Evolutionary conservation across 2,888 invertebrate genomes (phyloP).

Genomic region (Mystacides longicornis): DNA sequence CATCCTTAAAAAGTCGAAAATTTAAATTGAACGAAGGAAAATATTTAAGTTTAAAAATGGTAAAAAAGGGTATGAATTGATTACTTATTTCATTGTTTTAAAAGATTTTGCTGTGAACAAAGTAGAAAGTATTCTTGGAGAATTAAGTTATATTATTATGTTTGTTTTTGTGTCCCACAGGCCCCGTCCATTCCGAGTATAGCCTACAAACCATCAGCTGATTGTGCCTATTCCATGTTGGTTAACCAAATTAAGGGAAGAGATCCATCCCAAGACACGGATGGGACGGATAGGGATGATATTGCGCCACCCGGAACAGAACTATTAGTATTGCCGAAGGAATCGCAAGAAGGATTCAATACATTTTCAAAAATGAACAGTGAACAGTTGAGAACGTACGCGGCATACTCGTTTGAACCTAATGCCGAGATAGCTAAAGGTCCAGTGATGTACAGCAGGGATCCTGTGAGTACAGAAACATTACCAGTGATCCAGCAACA

Average conservation of each 20-base stretch:
- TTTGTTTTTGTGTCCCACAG: slow-evolving; percentile 32
- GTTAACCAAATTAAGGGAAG: slow-evolving; percentile 75
- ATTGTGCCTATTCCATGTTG: slow-evolving; percentile 82
- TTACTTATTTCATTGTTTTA: too few species aligned
- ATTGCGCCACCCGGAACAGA: slow-evolving; percentile 42
- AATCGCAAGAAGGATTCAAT: slow-evolving; percentile 12
- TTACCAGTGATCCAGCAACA: neutral
- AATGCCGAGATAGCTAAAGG: slow-evolving; percentile 29
- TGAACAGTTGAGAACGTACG: slow-evolving; percentile 17
- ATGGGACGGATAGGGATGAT: slow-evolving; percentile 31
- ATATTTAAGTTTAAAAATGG: too few species aligned
- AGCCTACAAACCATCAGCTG: slow-evolving; percentile 73
- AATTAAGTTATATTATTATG: too few species aligned
- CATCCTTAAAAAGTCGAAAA: too few species aligned
- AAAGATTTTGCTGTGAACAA: too few species aligned
- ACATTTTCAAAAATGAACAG: slow-evolving; percentile 15
- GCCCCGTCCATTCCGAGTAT: slow-evolving; percentile 55
- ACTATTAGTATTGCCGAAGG: slow-evolving; percentile 30
- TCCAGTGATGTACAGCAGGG: slow-evolving; percentile 39
- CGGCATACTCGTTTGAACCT: slow-evolving; percentile 22
- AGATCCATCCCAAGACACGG: slow-evolving; percentile 20
- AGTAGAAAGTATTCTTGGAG: too few species aligned
- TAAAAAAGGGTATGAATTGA: too few species aligned
- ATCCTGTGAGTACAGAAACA: slow-evolving; percentile 22
- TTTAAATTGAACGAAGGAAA: too few species aligned